These are phyloP conservation scores for Taenioides sp. DNA, from an alignment of 2,797 vertebrate species.

Conservation along the genomic window DNA sequence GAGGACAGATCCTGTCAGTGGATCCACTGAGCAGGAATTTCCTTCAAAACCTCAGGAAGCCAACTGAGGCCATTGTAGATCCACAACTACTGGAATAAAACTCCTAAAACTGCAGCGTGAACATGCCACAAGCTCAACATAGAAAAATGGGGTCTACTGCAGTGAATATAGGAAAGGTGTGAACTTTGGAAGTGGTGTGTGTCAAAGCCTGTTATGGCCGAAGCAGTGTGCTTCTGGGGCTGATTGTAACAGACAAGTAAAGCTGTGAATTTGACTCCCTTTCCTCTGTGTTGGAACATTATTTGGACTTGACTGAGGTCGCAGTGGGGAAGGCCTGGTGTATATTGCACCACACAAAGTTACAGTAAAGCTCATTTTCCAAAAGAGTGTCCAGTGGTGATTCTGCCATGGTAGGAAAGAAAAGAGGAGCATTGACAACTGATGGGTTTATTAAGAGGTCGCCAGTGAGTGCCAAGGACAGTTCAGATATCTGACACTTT, in stretches of 20 bases:
- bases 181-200: constrained; percentile 62
- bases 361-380: constrained; percentile 38
- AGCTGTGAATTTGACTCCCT: constrained; percentile 62
- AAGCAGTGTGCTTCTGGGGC: constrained; percentile 43
- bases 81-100: constrained; percentile 68
- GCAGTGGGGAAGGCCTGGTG: constrained; percentile 30
- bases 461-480: constrained; percentile 4
- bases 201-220: constrained; percentile 57
- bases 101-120: constrained; percentile 38
- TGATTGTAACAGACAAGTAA: constrained; percentile 64
- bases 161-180: constrained; percentile 60
- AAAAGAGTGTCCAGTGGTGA: constrained; percentile 27
- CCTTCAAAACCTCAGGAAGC: constrained; percentile 73
- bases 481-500: not conserved
- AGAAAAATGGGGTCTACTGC: constrained; percentile 33
- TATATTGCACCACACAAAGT: constrained; percentile 20
- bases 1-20: constrained; percentile 76
- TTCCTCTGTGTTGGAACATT: constrained; percentile 52
- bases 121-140: constrained; percentile 37
- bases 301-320: constrained; percentile 36
- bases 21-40: constrained; percentile 62
- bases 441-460: constrained; percentile 28
- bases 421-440: constrained; percentile 32
- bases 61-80: constrained; percentile 55
- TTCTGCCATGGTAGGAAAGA: constrained; percentile 19